phyloP scores from a whole-genome alignment of 2,113 vertebrate species.

The Crotalus helleri region DNA sequence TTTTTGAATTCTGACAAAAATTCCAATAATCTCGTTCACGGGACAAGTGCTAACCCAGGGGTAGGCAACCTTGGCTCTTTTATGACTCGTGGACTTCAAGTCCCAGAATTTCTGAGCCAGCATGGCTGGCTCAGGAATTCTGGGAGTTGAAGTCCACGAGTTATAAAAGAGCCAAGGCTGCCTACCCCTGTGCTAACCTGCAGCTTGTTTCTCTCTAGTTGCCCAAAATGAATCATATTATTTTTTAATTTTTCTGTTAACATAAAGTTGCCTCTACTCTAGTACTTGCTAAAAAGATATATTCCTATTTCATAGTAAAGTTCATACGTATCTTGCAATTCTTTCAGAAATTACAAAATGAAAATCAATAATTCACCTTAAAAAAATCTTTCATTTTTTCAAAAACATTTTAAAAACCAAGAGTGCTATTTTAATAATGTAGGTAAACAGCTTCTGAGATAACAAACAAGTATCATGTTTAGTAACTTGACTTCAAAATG shows the following conservation, averaged over 20 bases:
- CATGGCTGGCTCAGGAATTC: too few species aligned
- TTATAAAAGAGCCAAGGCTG: too few species aligned
- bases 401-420: not conserved
- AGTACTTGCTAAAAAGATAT: not conserved
- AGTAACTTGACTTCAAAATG: constrained; percentile 61
- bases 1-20: not conserved
- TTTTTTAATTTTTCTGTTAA: not conserved
- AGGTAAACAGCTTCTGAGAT: constrained; percentile 41
- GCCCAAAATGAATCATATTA: not conserved
- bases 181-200: too few species aligned
- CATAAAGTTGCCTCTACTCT: not conserved
- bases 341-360: not conserved
- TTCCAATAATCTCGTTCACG: not conserved
- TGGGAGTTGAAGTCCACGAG: too few species aligned
- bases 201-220: not conserved
- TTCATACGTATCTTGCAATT: not conserved
- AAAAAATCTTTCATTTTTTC: not conserved
- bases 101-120: too few species aligned
- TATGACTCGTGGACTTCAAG: too few species aligned
- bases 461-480: constrained; percentile 52
- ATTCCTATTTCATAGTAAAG: not conserved
- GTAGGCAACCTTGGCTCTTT: too few species aligned
- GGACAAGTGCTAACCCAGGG: not conserved
- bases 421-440: constrained; percentile 24
- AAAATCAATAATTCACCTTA: not conserved